Evolutionary conservation across 2,113 vertebrate genomes (phyloP).

Genomic region (Steatornis caripensis): DNA sequence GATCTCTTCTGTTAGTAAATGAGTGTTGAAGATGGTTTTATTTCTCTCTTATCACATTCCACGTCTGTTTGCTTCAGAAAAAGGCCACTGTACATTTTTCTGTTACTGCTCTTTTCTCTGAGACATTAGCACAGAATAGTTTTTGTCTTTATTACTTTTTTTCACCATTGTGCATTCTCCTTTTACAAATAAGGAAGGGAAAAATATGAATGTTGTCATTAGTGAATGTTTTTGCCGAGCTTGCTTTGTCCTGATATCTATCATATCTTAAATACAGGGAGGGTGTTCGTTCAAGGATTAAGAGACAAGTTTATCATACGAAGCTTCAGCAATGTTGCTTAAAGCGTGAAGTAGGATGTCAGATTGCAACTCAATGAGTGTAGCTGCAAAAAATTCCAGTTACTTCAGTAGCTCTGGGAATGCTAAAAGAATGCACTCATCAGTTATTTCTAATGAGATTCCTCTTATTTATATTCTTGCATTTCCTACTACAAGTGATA

Average conservation of each 20-base stretch:
- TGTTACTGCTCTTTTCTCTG: neutral
- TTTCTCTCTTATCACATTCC: neutral
- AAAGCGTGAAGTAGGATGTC: neutral
- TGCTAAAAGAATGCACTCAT: neutral
- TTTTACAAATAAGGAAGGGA: neutral
- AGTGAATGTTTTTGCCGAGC: neutral
- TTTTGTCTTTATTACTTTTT: neutral
- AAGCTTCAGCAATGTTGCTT: neutral
- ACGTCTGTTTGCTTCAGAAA: neutral
- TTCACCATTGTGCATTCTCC: neutral
- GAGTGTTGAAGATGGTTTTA: neutral
- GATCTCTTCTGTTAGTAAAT: neutral
- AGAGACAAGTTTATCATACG: neutral
- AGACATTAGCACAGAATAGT: neutral
- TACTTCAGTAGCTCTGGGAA: neutral
- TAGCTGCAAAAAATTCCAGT: neutral
- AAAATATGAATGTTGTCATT: neutral
- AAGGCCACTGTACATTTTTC: neutral
- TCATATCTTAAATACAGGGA: neutral
- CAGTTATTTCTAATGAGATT: neutral
- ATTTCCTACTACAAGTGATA: neutral
- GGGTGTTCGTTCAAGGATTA: neutral
- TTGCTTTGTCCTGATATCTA: accelerated
- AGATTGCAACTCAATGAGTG: neutral
- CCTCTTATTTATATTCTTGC: neutral